Conservation (phyloP, 2,113 vertebrate genomes). For the Epinephelus cyanopodus region DNA sequence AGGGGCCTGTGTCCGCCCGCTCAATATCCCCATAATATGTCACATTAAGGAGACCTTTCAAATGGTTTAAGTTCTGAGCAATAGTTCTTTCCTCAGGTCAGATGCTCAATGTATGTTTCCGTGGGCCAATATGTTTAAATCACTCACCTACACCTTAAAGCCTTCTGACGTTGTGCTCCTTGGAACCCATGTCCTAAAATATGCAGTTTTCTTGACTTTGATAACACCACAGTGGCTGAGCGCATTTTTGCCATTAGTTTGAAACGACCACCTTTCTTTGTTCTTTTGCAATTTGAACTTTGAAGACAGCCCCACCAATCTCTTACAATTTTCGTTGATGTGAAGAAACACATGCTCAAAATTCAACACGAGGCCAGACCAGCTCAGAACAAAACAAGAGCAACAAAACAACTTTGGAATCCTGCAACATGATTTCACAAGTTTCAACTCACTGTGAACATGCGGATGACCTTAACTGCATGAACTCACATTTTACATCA, state of each 20-base stretch:
- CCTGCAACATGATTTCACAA: too few relatives aligned
- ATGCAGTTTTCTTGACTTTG: not conserved
- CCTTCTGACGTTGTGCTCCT: not conserved
- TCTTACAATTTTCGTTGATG: too few relatives aligned
- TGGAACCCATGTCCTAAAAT: not conserved
- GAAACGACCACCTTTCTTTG: not conserved
- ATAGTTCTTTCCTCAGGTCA: not conserved
- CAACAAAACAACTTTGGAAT: not conserved
- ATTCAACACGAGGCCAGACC: not conserved
- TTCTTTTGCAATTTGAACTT: not conserved
- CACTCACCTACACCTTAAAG: not conserved
- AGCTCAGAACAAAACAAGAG: not conserved
- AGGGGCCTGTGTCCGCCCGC: not conserved
- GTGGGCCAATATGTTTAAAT: not conserved
- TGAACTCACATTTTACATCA: not conserved
- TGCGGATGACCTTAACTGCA: too few relatives aligned
- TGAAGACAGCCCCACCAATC: not conserved
- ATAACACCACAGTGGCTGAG: not conserved
- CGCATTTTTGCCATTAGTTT: not conserved
- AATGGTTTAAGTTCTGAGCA: not conserved
- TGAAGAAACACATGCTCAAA: too few relatives aligned
- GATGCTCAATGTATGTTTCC: not conserved
- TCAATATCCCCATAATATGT: not conserved
- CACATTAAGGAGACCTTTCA: not conserved
- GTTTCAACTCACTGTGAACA: too few relatives aligned